Percentiles rank a stretch among this genome's conserved stretches.
These are phyloP conservation scores for Eupithecia subumbrata DNA, from an alignment of 2,888 invertebrate genomes.

Conservation along the genomic window DNA sequence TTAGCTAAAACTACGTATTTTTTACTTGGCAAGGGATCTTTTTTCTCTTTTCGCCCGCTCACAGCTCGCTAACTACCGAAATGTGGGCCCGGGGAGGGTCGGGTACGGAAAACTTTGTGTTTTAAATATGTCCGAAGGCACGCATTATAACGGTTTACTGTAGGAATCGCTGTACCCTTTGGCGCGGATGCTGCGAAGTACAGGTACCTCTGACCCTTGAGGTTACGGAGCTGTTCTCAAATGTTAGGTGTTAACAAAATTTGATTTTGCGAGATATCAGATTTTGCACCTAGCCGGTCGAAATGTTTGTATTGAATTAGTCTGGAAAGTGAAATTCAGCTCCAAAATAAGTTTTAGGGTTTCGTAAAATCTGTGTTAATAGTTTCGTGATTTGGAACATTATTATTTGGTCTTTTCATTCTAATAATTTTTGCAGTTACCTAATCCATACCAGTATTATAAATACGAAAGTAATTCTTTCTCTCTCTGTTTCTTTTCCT, in stretches of 20 bases:
- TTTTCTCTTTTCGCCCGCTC: constrained; percentile 64
- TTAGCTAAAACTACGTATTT: constrained; percentile 88
- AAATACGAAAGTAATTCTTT: not conserved
- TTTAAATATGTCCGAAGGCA: constrained; percentile 83
- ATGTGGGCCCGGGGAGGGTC: constrained; percentile 63
- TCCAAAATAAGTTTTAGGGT: not conserved
- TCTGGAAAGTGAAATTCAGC: not conserved
- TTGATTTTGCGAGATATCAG: constrained; percentile 25
- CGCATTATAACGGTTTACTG: constrained; percentile 78
- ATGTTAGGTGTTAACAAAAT: constrained; percentile 33
- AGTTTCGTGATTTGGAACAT: not conserved
- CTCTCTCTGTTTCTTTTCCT: not conserved
- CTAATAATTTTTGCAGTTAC: not conserved
- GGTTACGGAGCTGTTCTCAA: constrained; percentile 26
- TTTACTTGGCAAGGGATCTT: constrained; percentile 78
- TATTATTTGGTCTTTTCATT: not conserved
- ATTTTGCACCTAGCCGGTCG: constrained; percentile 25
- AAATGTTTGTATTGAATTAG: not conserved
- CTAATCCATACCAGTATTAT: not conserved
- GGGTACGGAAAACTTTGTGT: constrained; percentile 77
- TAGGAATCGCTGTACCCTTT: constrained; percentile 73
- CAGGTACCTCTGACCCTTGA: constrained; percentile 24
- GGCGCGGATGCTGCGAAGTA: constrained; percentile 43
- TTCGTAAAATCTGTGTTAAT: not conserved
- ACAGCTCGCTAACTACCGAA: constrained; percentile 76